A percentile compares a stretch with the other conserved stretches of the same genome.
Evolutionary conservation across 1,140 invertebrate genomes (phyloP).

Genomic region (Liolophura sinensis): DNA sequence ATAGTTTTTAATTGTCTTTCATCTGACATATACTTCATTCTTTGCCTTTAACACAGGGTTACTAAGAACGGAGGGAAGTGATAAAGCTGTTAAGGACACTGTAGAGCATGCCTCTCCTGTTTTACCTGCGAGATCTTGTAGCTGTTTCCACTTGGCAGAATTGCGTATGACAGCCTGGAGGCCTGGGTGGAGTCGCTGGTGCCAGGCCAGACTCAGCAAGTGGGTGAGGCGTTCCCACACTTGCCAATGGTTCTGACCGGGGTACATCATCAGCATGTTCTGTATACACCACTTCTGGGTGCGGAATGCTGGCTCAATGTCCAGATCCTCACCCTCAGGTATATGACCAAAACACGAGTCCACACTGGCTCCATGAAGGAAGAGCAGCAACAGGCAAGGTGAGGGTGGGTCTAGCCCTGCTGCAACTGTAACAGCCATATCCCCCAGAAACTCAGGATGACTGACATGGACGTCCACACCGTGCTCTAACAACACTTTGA

Average conservation of each 20-base stretch:
- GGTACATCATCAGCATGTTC: slow-evolving; percentile 8
- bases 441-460: slow-evolving; percentile 28
- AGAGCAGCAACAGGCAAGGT: slow-evolving; percentile 27
- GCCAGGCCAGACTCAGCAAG: background rate
- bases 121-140: no score
- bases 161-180: no score
- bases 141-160: no score
- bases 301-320: slow-evolving; percentile 12
- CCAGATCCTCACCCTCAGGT: slow-evolving; percentile 1
- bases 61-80: no score
- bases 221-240: background rate
- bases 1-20: no score
- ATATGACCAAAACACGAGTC: slow-evolving; percentile 22
- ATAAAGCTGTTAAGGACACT: no score
- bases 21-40: no score
- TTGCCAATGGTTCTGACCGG: slow-evolving; percentile 2
- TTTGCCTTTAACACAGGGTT: no score
- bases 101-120: no score
- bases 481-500: slow-evolving; percentile 31
- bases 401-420: slow-evolving; percentile 12
- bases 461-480: slow-evolving; percentile 39
- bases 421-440: slow-evolving; percentile 35
- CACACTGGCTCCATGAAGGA: slow-evolving; percentile 25
- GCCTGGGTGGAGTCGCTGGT: no score
- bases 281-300: slow-evolving; percentile 15